Percentiles rank a stretch among this genome's conserved stretches.
Evolutionary conservation across 2,888 invertebrate genomes (phyloP).

Genomic region (Nymphalis polychloros): DNA sequence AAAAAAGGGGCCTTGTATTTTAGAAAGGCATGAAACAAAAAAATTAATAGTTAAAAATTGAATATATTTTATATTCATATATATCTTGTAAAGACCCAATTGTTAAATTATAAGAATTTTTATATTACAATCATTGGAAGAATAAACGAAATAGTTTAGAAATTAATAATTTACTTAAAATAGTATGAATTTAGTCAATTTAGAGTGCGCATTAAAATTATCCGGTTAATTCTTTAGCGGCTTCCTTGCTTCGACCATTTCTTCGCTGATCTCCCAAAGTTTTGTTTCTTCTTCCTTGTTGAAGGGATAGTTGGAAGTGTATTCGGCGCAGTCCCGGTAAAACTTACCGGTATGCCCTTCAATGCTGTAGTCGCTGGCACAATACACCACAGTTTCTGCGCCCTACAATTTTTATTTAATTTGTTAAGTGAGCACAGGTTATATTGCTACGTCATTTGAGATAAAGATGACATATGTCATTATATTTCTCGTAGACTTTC

Average conservation of each 20-base stretch:
- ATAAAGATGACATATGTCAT: no score
- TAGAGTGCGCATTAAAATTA: background rate
- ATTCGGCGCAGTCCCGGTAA: slow-evolving; percentile 87
- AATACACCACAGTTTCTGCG: slow-evolving; percentile 89
- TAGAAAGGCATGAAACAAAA: no score
- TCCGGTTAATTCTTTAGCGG: slow-evolving; percentile 52
- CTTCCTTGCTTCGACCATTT: slow-evolving; percentile 71
- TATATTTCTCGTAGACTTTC: no score
- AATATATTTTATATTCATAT: no score
- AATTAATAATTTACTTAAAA: background rate
- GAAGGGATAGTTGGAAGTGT: slow-evolving; percentile 82
- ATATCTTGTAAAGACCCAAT: no score
- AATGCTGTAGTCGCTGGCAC: slow-evolving; percentile 84
- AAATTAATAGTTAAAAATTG: no score
- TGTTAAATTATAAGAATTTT: no score
- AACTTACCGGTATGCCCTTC: slow-evolving; percentile 86
- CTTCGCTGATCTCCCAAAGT: slow-evolving; percentile 87
- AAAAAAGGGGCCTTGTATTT: no score
- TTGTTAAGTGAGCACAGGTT: no score
- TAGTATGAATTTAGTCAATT: background rate
- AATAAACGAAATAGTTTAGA: no score
- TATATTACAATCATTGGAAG: no score
- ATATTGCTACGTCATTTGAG: no score
- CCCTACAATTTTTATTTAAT: slow-evolving; percentile 80
- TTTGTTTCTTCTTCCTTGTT: slow-evolving; percentile 83